phyloP scores from a whole-genome alignment of 2,113 vertebrate species.

The Gallinago jamesoni region DNA sequence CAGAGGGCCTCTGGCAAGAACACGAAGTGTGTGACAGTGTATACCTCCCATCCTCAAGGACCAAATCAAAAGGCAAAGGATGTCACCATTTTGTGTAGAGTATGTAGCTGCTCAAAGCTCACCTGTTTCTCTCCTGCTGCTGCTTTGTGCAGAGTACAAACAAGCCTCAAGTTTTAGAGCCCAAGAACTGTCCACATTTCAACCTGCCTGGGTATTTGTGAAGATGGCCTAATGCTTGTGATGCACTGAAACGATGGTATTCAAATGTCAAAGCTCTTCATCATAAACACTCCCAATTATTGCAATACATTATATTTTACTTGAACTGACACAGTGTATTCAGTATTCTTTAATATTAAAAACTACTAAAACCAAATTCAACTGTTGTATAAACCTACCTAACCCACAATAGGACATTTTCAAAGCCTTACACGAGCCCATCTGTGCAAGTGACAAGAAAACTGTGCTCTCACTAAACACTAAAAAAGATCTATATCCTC shows the following conservation, averaged over 20 bases:
- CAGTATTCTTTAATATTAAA: background rate
- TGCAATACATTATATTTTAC: background rate
- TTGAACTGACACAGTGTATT: background rate
- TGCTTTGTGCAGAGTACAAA: background rate
- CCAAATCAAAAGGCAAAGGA: background rate
- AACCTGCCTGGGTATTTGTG: background rate
- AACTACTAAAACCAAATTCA: background rate
- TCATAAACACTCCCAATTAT: background rate
- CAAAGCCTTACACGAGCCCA: background rate
- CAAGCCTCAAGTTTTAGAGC: background rate
- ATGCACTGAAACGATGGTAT: background rate
- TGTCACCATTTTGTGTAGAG: background rate
- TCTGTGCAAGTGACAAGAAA: background rate
- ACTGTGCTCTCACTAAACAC: background rate
- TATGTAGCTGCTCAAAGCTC: background rate
- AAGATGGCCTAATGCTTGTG: background rate
- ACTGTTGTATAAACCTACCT: background rate
- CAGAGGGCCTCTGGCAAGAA: background rate
- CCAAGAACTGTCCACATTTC: background rate
- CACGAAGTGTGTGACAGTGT: fast-evolving
- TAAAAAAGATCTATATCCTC: background rate
- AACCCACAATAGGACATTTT: background rate
- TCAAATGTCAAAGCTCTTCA: background rate
- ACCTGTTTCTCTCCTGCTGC: background rate
- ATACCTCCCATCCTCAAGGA: background rate